Evolutionary conservation across 2,797 vertebrate species (phyloP).

Genomic region (Pogoniulus pusillus): DNA sequence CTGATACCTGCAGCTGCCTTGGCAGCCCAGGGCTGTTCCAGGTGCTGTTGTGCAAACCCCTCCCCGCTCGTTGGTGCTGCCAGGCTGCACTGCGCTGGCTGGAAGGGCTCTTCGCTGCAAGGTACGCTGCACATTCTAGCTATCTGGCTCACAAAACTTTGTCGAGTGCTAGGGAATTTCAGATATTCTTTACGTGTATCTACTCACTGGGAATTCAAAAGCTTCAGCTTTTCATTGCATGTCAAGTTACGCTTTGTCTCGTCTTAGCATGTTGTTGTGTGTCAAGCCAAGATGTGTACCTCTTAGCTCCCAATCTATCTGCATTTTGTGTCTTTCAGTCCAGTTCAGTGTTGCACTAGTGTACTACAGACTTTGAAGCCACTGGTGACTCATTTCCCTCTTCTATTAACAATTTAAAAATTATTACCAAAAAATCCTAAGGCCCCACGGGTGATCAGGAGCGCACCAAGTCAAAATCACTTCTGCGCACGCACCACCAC

Average conservation of each 20-base stretch:
- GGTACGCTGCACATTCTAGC: conserved; percentile 7
- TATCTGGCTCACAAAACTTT: accelerated
- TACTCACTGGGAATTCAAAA: background rate
- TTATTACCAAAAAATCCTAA: background rate
- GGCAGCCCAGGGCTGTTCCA: conserved; percentile 66
- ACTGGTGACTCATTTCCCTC: background rate
- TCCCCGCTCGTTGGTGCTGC: conserved; percentile 59
- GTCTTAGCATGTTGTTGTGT: background rate
- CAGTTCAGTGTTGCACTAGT: background rate
- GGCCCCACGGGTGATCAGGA: background rate
- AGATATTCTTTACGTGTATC: background rate
- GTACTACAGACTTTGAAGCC: background rate
- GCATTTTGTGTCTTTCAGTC: background rate
- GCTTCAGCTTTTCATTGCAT: accelerated
- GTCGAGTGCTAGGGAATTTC: background rate
- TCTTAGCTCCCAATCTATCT: background rate
- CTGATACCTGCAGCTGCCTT: conserved; percentile 77
- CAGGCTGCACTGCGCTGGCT: conserved; percentile 1
- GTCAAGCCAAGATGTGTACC: background rate
- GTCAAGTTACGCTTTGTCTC: background rate
- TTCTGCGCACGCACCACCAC: accelerated
- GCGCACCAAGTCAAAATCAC: background rate
- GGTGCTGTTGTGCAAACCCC: conserved; percentile 76
- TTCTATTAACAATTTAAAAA: background rate
- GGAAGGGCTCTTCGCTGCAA: background rate